Conservation (phyloP, 2,888 invertebrate species). For the Oithona nana region DNA sequence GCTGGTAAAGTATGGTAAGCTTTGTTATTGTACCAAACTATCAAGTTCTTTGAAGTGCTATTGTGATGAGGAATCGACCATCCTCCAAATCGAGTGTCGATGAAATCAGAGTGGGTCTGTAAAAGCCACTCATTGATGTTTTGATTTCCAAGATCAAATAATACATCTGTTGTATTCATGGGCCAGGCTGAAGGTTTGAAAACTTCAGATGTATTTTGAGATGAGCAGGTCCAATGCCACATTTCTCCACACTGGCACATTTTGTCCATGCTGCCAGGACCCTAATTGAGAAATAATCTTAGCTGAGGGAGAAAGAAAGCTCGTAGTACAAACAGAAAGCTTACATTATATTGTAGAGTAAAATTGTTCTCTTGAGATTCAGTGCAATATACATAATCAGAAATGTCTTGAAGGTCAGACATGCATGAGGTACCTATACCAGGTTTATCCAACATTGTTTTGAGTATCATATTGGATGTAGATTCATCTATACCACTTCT, state of each 20-base stretch:
- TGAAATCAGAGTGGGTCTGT: conserved; percentile 23
- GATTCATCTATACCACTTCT: neutral
- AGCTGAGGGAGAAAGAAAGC: too few relatives aligned
- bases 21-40: conserved; percentile 25
- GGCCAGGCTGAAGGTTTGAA: neutral
- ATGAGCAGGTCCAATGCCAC: neutral
- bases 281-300: neutral
- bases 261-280: neutral
- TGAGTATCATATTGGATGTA: neutral
- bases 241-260: neutral
- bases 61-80: neutral
- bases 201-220: neutral
- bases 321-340: neutral
- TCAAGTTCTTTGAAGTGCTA: conserved; percentile 11
- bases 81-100: conserved; percentile 22
- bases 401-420: neutral
- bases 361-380: neutral
- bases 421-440: conserved; percentile 12
- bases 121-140: conserved; percentile 23
- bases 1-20: conserved; percentile 24
- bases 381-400: neutral
- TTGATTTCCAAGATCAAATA: conserved; percentile 15
- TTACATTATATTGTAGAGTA: neutral
- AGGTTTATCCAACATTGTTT: conserved; percentile 6
- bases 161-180: neutral